phyloP scores from a whole-genome alignment of 2,888 invertebrate genomes.

The Dasysyrphus tricinctus region DNA sequence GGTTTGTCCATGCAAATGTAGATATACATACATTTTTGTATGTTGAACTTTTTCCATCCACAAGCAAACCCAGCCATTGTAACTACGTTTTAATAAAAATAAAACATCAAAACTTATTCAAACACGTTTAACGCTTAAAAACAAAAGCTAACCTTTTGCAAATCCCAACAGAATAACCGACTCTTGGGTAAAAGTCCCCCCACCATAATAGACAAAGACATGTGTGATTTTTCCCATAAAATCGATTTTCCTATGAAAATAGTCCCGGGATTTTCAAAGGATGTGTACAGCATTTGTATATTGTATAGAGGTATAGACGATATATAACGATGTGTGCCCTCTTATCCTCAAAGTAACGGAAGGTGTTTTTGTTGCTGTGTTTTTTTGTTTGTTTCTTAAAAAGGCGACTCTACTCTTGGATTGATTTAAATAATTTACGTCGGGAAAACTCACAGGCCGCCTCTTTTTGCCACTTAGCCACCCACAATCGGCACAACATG shows the following conservation, averaged over 20 bases:
- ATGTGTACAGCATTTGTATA: not conserved
- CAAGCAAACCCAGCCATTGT: not conserved
- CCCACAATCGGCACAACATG: conserved; percentile 40
- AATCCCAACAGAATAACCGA: conserved; percentile 2
- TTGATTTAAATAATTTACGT: conserved; percentile 73
- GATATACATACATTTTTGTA: not conserved
- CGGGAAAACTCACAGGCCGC: conserved; percentile 56
- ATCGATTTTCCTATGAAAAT: conserved; percentile 74
- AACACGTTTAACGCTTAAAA: conserved; percentile 40
- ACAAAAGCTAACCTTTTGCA: conserved; percentile 62
- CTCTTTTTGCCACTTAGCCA: conserved; percentile 51
- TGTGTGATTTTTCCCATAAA: conserved; percentile 72
- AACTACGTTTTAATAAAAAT: conserved; percentile 22
- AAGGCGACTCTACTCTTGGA: conserved; percentile 45
- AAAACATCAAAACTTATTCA: conserved; percentile 62
- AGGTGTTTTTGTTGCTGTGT: conserved; percentile 32
- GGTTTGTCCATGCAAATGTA: not conserved
- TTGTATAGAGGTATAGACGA: not conserved
- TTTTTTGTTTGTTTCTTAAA: conserved; percentile 29
- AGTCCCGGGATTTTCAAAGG: conserved; percentile 40
- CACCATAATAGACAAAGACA: conserved; percentile 35
- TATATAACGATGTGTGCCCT: not conserved
- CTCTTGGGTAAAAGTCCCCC: not conserved
- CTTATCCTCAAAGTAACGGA: conserved; percentile 1
- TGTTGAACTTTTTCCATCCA: not conserved